Evolutionary conservation across 1,140 invertebrate species (phyloP).

Genomic region (Mamestra configurata): DNA sequence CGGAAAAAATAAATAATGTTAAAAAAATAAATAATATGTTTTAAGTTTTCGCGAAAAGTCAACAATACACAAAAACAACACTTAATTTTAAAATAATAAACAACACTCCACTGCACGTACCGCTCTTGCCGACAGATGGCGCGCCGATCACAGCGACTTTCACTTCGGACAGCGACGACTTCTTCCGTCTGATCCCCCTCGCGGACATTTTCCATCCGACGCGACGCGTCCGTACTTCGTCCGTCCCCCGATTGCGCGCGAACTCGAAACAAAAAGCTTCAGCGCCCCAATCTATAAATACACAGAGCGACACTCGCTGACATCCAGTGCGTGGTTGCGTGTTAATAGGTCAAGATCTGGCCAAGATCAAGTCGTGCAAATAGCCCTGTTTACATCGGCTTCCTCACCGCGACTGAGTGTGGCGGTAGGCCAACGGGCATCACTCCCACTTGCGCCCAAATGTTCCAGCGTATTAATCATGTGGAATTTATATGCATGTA

Average conservation of each 20-base stretch:
- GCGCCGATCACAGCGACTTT: conserved; percentile 96
- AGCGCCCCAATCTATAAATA: conserved; percentile 79
- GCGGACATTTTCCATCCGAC: conserved; percentile 88
- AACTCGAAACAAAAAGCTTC: conserved; percentile 64
- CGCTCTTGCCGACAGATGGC: conserved; percentile 95
- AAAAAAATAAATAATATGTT: neutral
- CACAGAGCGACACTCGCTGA: conserved; percentile 78
- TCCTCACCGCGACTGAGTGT: conserved; percentile 72
- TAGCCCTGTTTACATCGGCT: conserved; percentile 81
- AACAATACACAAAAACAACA: neutral
- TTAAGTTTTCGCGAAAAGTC: neutral
- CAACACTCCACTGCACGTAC: conserved; percentile 88
- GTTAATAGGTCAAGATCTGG: conserved; percentile 87
- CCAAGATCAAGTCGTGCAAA: conserved; percentile 84
- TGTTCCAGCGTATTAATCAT: conserved; percentile 45
- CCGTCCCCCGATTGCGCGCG: conserved; percentile 53
- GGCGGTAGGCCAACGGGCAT: conserved; percentile 69
- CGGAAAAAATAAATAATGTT: neutral
- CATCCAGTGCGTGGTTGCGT: conserved; percentile 76
- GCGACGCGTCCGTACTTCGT: conserved; percentile 63
- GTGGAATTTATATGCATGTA: conserved; percentile 43
- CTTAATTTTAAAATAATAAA: conserved; percentile 11
- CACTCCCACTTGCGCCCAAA: conserved; percentile 25
- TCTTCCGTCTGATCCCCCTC: conserved; percentile 94
- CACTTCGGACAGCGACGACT: conserved; percentile 95